phyloP scores from a whole-genome alignment of 2,113 vertebrate genomes.

The Neofelis nebulosa region DNA sequence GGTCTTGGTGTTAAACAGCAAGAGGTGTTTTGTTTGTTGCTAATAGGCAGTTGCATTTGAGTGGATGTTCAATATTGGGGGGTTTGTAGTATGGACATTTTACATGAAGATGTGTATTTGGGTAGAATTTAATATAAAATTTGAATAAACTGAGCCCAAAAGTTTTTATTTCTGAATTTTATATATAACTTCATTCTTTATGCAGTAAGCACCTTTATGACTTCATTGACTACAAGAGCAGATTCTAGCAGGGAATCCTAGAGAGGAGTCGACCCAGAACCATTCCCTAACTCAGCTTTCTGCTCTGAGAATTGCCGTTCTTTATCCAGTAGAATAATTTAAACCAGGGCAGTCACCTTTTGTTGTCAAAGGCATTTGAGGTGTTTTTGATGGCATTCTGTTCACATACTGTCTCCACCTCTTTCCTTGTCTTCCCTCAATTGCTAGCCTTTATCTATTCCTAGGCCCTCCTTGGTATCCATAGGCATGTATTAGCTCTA shows the following conservation, averaged over 20 bases:
- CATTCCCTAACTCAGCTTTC: not conserved
- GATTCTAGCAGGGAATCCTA: constrained; percentile 45
- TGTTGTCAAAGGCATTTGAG: not conserved
- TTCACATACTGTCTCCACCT: not conserved
- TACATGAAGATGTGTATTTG: constrained; percentile 4
- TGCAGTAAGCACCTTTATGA: constrained; percentile 3
- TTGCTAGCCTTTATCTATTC: not conserved
- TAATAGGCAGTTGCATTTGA: constrained; percentile 34
- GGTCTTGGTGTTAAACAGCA: not conserved
- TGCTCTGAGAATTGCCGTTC: not conserved
- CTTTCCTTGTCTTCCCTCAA: not conserved
- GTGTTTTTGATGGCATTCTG: not conserved
- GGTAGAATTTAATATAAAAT: not conserved
- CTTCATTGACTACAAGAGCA: not conserved
- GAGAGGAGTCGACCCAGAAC: not conserved
- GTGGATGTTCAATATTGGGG: not conserved
- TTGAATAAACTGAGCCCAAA: not conserved
- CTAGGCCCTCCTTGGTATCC: not conserved
- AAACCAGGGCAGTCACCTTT: not conserved
- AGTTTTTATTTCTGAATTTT: constrained; percentile 15
- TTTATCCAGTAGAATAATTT: not conserved
- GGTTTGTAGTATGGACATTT: not conserved
- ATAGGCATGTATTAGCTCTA: not conserved
- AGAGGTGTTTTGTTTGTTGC: not conserved
- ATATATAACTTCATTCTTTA: not conserved